Evolutionary conservation across 2,888 invertebrate genomes (phyloP), one percentile per base, ranked within the genome.

Genomic region (Stegophylla sp.): DNA sequence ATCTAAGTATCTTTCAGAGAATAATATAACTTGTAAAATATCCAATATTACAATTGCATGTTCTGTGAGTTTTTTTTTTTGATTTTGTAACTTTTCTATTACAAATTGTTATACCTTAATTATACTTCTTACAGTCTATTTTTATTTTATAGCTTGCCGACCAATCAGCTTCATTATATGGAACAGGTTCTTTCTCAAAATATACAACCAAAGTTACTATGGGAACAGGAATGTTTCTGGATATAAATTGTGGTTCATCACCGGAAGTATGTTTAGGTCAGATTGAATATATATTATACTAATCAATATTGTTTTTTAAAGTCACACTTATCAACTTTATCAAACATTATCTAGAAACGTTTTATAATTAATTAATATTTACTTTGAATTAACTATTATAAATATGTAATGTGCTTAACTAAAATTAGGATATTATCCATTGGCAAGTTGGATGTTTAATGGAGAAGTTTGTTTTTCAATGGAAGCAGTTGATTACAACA

Each of bases 211-310:
- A 96, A 86, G 88, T 96, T 2, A 96, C 96, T 0, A 89, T 97
- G 88, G 97, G 97, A 0, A 97, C 97, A 0, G 97, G 97, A 0
- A 93, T 94, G 0, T 97, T 97, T 87, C 87, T 97, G 63, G 91
- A 96, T 86, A 90, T 96, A 51, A 93, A 95, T 85, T 95, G 96
- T 0, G 94, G 93, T 0, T 63, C 59, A 23, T 43, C 43, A 51
- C 81, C 81, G 23, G 59, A 59, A 45, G 81, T 82, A 76, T 28
- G 77, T 81, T 76, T 82, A 83, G 83, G 81, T 73, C n/a, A 74
- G 74, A 61, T 26, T 61, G 1, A 34, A 69, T 41, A 45, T 48
- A 48, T 43, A 41, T 41, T 59, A 48, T 23, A n/a, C 34, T 69
- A 51, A 26, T 66, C 41, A 28, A 15, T 66, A 53, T 20, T 56